Evolutionary conservation across 2,797 vertebrate species (phyloP), one percentile per base, ranked within the genome.

Genomic region (Amazonetta brasiliensis): DNA sequence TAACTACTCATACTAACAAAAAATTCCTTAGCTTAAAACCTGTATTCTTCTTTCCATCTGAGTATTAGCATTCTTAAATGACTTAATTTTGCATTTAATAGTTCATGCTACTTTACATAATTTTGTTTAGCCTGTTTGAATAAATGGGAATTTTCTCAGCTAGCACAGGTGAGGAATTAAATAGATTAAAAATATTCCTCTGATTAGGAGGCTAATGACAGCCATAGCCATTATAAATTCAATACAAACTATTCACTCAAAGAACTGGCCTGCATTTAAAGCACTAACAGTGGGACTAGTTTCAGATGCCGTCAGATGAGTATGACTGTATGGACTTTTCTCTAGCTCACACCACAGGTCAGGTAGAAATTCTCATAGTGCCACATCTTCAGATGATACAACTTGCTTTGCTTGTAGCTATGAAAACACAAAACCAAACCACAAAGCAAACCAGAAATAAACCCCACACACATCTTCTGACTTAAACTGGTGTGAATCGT

Each of bases 1-100:
- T 94, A 90, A 91, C 60, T 67, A 23, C 43, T 78, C 64, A 28
- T 31, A 43, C 68, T 92, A 87, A 91, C 78, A 37, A 78, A 62
- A 17, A 30, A 5, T 0, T 18, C n/a, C 43, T 21, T 15, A 9
- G 9, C 72, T 86, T 75, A 25, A 92, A 85, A 55, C 26, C 9
- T 15, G 1, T 39, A 1, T 15, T 55, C 3, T 74, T 74, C 12
- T 89, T 91, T 68, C 35, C 9, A 19, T 56, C 60, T 89, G 9
- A 39, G 12, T 54, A 15, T 46, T 91, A 19, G 9, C 11, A 11
- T 75, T 84, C 50, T 66, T 86, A 62, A 33, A 80, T 67, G 17
- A 56, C 18, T 71, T 81, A 43, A 54, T 87, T 89, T 67, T 90
- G 9, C 28, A 48, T 48, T 48, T 48, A 48, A 48, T 48, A 48